Evolutionary conservation across 2,113 vertebrate species (phyloP).

Genomic region (Pholis gunnellus): DNA sequence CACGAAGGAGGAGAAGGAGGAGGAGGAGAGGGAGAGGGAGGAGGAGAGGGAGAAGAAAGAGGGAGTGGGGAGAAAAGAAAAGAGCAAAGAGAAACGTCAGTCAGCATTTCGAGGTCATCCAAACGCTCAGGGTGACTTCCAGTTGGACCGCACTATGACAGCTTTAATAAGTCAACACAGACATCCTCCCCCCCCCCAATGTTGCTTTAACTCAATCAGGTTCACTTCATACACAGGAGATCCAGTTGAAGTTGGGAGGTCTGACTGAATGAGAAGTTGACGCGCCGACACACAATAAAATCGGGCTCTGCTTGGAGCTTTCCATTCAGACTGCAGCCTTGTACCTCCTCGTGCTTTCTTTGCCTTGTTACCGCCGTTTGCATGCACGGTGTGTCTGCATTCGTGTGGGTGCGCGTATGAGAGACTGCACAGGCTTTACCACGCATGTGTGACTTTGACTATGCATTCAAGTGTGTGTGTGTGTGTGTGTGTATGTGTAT

Average conservation of each 20-base stretch:
- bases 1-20: not conserved
- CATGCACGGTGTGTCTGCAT: constrained; percentile 51
- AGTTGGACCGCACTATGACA: constrained; percentile 34
- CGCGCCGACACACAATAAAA: constrained; percentile 27
- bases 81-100: constrained; percentile 40
- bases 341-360: constrained; percentile 59
- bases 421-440: constrained; percentile 39
- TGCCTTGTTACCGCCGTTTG: constrained; percentile 58
- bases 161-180: constrained; percentile 45
- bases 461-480: constrained; percentile 12
- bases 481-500: constrained; percentile 4
- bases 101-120: constrained; percentile 33
- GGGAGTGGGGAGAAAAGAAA: not conserved
- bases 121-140: constrained; percentile 41
- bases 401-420: constrained; percentile 45
- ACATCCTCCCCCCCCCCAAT: constrained; percentile 45
- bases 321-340: constrained; percentile 49
- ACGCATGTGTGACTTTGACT: constrained; percentile 51
- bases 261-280: constrained; percentile 46
- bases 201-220: constrained; percentile 39
- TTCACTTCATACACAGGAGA: constrained; percentile 54
- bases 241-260: constrained; percentile 50
- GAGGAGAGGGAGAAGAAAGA: not conserved
- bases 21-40: not conserved
- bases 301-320: constrained; percentile 21